Base-by-base conservation (phyloP, 2,797 vertebrate genomes). In the Mus minutoides region DNA sequence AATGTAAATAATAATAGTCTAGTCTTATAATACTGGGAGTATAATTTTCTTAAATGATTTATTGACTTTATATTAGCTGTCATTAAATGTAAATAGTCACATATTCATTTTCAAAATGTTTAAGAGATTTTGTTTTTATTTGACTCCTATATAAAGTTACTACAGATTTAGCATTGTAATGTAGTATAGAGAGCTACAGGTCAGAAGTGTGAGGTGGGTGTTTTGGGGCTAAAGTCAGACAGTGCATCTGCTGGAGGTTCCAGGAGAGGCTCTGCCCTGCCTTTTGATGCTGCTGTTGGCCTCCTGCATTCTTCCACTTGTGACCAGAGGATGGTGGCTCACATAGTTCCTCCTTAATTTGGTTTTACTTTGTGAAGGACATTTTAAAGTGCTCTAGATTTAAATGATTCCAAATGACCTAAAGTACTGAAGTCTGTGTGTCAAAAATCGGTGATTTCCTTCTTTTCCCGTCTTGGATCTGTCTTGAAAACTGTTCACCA, bases 31-130 rank as follows among this genome's bases (percentile, higher is more conserved):
- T 46, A 88, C n/a, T 96, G 90, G 96, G 85, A 56, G 8, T 52
- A 97, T 97, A 94, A 83, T 92, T 29, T 94, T 97, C 91, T 89
- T 40, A 92, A 93, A 91, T 71, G 3, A 88, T 94, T 97, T 93
- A 93, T 84, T 92, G 37, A 88, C 67, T 52, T 88, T 56, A 24
- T 96, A 29, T 77, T 93, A 97, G 26, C 31, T 96, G 0, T 88
- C 76, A 94, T 95, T 96, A 95, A 86, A 96, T 85, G 92, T 54
- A 95, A 90, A 77, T 5, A 37, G 82, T 88, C 79, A 7, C 14
- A 90, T 40, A 19, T 54, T 90, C 12, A 8, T 80, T 88, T 92
- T 90, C 37, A 14, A 90, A 49, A 49, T 21, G 26, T 80, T 88
- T 77, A 56, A 31, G 83, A 22, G 19, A 60, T 43, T 67, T 46